A percentile compares a stretch with the other conserved stretches of the same genome.
Conservation (phyloP, 2,888 invertebrate genomes). For the Gerris lacustris region DNA sequence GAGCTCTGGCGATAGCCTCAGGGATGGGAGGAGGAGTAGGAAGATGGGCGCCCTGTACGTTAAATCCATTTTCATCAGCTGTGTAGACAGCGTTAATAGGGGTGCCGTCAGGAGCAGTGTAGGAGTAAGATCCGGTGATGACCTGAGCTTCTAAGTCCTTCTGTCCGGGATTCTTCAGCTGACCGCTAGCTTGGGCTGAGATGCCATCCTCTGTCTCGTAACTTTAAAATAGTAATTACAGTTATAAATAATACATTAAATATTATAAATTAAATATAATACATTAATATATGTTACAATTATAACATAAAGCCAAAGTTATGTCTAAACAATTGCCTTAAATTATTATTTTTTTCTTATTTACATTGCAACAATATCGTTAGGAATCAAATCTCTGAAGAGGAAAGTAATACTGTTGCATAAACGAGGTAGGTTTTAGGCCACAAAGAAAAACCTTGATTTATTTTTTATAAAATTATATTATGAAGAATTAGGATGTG, state of each 20-base stretch:
- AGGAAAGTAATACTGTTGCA: no score
- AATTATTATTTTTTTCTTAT: no score
- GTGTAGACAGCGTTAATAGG: slow-evolving; percentile 45
- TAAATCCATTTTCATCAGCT: slow-evolving; percentile 59
- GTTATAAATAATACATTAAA: background rate
- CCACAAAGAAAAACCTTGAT: no score
- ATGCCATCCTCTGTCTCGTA: slow-evolving; percentile 65
- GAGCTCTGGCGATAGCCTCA: slow-evolving; percentile 36
- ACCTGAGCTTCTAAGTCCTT: slow-evolving; percentile 47
- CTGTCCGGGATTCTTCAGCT: slow-evolving; percentile 54
- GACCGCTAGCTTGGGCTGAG: slow-evolving; percentile 54
- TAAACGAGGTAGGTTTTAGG: no score
- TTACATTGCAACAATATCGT: no score
- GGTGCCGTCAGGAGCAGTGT: slow-evolving; percentile 53
- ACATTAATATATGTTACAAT: no score
- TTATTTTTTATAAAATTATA: no score
- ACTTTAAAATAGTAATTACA: slow-evolving; percentile 35
- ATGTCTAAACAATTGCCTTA: no score
- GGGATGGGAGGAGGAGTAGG: slow-evolving; percentile 38
- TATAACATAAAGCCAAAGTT: no score
- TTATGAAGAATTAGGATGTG: no score
- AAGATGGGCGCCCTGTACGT: slow-evolving; percentile 44
- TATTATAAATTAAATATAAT: no score
- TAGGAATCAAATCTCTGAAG: no score
- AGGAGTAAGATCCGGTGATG: slow-evolving; percentile 62